Conservation (phyloP, 2,797 vertebrate genomes). For the Bovichtus variegatus region DNA sequence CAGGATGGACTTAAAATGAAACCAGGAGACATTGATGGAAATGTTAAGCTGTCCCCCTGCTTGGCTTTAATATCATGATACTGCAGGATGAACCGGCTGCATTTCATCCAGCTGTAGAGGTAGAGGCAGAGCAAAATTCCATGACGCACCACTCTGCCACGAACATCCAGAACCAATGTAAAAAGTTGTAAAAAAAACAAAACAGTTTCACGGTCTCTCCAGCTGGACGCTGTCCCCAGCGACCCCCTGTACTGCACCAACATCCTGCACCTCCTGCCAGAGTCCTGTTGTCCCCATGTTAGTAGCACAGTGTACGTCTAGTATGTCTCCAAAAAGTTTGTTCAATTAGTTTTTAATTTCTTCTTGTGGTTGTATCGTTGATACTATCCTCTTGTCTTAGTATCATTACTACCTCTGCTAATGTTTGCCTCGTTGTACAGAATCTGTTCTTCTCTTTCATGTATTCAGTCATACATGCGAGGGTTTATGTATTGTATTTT, state of each 20-base stretch:
- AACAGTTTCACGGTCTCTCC: too few relatives aligned
- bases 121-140: conserved; percentile 10
- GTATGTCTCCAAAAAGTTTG: neutral
- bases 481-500: neutral
- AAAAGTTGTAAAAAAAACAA: conserved; percentile 34
- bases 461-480: neutral
- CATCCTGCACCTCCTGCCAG: neutral
- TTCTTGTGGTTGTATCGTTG: neutral
- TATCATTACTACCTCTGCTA: neutral
- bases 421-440: neutral
- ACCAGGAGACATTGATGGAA: neutral
- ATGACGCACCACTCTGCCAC: neutral
- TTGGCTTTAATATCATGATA: conserved; percentile 14
- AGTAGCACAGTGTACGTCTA: neutral
- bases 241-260: neutral
- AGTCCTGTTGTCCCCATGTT: neutral
- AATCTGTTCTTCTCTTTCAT: neutral
- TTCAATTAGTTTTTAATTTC: neutral
- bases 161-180: conserved; percentile 15
- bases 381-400: neutral
- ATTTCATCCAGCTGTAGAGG: conserved; percentile 9
- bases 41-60: neutral
- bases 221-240: neutral
- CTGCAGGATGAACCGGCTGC: conserved; percentile 4
- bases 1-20: conserved; percentile 1